Evolutionary conservation across 2,888 invertebrate species (phyloP), one percentile per base, ranked within the genome.

Genomic region (Hydriomena furcata): DNA sequence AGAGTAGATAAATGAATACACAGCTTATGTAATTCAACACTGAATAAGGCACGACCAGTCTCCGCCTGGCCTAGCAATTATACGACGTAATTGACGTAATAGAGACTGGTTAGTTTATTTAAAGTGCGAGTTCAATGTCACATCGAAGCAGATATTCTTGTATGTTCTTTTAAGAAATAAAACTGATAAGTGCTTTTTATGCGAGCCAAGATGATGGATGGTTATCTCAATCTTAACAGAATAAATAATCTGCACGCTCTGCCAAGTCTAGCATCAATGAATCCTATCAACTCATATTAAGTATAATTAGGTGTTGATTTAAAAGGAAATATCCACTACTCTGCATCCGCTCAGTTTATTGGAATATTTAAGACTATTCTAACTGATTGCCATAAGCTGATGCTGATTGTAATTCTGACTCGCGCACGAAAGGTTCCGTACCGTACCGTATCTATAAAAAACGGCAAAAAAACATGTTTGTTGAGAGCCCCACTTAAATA

Each of bases 21-120:
- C 48, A 49, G 43, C 56, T 71, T 68, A 73, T 66, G 68, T 55
- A 68, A 70, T 58, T 52, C 49, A 52, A 50, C 38, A 52, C 65
- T 62, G 54, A 63, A 67, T 68, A 73, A 60, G 71, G 68, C 44
- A 38, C 54, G 58, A 65, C 61, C 49, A 58, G 66, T 62, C 59
- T 52, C 43, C 37, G 43, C 54, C 62, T 58, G 51, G 62, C 64
- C 62, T 61, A 68, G 70, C 71, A 71, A 76, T 80, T 80, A 76
- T 71, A 66, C 68, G 63, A 63, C 68, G 72, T 82, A 84, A 82
- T 79, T 79, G 82, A 83, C 74, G 81, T 82, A 83, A 84, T 73
- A 63, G 47, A 66, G 69, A 79, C 83, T 71, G 73, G 82, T 79
- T 60, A 58, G 57, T 47, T 37, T 52, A 48, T 52, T 48, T 47